Evolutionary conservation across 1,140 invertebrate genomes (phyloP).

Genomic region (silkworm (Bombyx mori)): DNA sequence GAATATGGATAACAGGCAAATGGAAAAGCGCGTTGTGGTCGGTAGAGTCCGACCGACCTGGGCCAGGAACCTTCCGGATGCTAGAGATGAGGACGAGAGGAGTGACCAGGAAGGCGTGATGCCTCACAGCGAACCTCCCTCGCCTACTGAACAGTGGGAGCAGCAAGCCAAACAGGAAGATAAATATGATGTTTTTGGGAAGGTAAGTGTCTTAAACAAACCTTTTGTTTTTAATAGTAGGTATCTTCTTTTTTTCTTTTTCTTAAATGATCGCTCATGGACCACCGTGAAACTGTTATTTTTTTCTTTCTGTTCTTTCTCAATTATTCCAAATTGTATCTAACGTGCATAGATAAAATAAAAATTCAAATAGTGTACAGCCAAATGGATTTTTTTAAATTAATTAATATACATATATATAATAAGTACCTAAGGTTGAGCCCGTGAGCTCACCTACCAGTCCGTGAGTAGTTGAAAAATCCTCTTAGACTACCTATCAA

Average conservation of each 20-base stretch:
- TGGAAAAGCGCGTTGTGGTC: constrained; percentile 58
- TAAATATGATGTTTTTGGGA: constrained; percentile 71
- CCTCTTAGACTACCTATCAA: too few species aligned
- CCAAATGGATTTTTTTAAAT: too few species aligned
- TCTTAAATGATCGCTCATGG: too few species aligned
- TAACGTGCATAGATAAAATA: too few species aligned
- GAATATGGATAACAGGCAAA: constrained; percentile 40
- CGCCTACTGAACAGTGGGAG: constrained; percentile 47
- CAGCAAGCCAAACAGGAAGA: constrained; percentile 57
- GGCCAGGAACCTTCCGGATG: constrained; percentile 56
- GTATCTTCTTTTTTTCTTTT: neutral
- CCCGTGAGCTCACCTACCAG: too few species aligned
- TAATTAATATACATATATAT: too few species aligned
- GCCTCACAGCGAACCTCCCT: constrained; percentile 54
- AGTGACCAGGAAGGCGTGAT: constrained; percentile 45
- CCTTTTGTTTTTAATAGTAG: neutral
- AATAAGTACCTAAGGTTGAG: too few species aligned
- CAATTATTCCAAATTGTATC: too few species aligned
- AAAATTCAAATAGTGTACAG: too few species aligned
- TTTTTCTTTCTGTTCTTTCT: too few species aligned
- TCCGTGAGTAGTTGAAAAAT: too few species aligned
- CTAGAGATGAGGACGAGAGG: constrained; percentile 50
- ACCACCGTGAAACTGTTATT: too few species aligned
- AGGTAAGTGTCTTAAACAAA: constrained; percentile 44
- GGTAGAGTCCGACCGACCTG: constrained; percentile 60